A percentile compares a stretch with the other conserved stretches of the same genome.
phyloP scores from a whole-genome alignment of 2,797 vertebrate species.

The Champsocephalus gunnari region DNA sequence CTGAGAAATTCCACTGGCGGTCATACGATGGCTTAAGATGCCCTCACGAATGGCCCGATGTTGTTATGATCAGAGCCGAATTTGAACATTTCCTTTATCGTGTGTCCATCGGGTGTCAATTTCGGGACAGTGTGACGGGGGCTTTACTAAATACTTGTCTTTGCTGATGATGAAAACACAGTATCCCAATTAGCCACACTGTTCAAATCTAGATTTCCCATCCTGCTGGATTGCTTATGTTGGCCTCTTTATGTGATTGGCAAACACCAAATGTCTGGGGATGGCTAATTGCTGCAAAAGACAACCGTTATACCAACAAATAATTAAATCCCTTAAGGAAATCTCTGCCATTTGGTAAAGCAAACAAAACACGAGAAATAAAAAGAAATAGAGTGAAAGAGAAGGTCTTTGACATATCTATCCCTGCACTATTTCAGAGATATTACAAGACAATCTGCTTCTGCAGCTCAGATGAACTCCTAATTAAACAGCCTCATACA shows the following conservation, averaged over 20 bases:
- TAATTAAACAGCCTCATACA: constrained; percentile 65
- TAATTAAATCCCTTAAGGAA: constrained; percentile 13
- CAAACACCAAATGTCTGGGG: constrained; percentile 29
- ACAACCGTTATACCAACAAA: constrained; percentile 18
- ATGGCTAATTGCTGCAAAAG: constrained; percentile 38
- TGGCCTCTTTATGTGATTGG: constrained; percentile 32
- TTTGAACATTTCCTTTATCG: too few relatives aligned
- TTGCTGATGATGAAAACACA: constrained; percentile 64
- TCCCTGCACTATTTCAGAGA: constrained; percentile 26
- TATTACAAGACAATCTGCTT: constrained; percentile 50
- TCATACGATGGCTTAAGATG: too few relatives aligned
- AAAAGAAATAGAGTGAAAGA: background rate
- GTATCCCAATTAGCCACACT: constrained; percentile 39
- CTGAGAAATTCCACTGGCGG: too few relatives aligned
- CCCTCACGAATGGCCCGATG: too few relatives aligned
- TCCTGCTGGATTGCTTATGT: constrained; percentile 14
- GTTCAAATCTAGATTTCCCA: constrained; percentile 36
- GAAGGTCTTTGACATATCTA: constrained; percentile 3
- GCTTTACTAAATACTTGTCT: constrained; percentile 43
- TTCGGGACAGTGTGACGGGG: too few relatives aligned
- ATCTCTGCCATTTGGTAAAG: constrained; percentile 8
- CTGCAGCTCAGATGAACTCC: constrained; percentile 52
- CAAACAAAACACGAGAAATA: background rate
- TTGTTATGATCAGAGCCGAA: too few relatives aligned
- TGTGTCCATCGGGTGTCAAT: too few relatives aligned